A percentile compares a stretch with the other conserved stretches of the same genome.
phyloP scores from a whole-genome alignment of 2,797 vertebrate species.

The Coilia nasus region DNA sequence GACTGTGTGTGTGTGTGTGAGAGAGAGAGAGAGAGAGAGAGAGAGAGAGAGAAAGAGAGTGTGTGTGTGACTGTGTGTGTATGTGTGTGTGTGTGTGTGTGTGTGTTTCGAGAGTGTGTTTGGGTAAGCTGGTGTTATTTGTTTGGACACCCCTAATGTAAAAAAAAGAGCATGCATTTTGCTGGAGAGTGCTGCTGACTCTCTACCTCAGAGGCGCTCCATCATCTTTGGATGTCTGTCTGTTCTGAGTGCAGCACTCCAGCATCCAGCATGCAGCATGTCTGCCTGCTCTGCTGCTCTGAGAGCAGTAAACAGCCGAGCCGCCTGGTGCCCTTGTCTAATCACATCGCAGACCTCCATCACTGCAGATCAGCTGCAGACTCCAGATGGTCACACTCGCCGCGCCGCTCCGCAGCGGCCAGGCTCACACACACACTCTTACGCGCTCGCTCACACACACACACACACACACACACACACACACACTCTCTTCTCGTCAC shows the following conservation, averaged over 20 bases:
- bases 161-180: neutral
- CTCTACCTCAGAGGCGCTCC: neutral
- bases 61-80: too few relatives aligned
- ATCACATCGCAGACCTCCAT: slow-evolving; percentile 6
- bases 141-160: neutral
- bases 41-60: slow-evolving; percentile 32
- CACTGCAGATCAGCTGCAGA: neutral
- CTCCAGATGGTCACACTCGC: slow-evolving; percentile 8
- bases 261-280: too few relatives aligned
- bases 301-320: neutral
- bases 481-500: slow-evolving; percentile 76
- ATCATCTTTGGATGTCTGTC: neutral
- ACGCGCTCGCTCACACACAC: slow-evolving; percentile 2
- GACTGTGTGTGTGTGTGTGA: slow-evolving; percentile 20
- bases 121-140: neutral
- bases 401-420: neutral
- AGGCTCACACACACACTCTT: neutral
- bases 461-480: slow-evolving; percentile 39
- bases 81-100: too few relatives aligned
- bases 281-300: too few relatives aligned
- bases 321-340: neutral
- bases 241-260: neutral
- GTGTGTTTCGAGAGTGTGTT: neutral
- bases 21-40: slow-evolving; percentile 39
- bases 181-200: neutral